Conservation (phyloP, 2,888 invertebrate species). For the Oeneis ivallda region DNA sequence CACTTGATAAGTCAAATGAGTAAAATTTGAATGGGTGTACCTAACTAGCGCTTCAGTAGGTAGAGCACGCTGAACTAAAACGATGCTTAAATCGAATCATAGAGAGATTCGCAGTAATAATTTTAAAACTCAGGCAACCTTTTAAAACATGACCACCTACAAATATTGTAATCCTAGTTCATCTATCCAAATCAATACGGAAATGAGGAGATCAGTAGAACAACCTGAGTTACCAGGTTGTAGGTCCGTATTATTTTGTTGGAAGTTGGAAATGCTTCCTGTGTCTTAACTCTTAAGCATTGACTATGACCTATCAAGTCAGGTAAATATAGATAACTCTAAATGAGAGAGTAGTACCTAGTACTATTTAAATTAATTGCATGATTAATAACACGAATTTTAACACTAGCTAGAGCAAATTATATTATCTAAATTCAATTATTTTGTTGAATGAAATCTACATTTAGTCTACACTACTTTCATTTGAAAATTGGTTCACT, state of each 20-base stretch:
- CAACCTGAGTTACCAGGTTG: too few species aligned
- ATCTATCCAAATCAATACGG: too few species aligned
- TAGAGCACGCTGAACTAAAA: neutral
- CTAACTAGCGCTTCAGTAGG: constrained; percentile 2
- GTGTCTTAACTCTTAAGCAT: too few species aligned
- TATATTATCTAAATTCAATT: constrained; percentile 9
- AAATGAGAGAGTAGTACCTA: too few species aligned
- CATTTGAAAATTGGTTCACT: constrained; percentile 22
- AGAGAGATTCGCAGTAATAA: neutral
- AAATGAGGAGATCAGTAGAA: too few species aligned
- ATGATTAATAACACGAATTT: too few species aligned
- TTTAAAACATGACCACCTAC: too few species aligned
- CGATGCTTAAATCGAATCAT: neutral
- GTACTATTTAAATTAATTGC: too few species aligned
- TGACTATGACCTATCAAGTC: too few species aligned
- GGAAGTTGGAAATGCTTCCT: neutral
- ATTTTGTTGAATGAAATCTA: neutral
- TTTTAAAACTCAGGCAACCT: neutral
- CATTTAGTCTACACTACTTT: constrained; percentile 20
- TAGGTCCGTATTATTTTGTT: neutral
- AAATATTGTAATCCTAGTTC: too few species aligned
- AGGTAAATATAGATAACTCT: too few species aligned
- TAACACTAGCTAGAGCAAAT: neutral
- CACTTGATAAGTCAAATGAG: constrained; percentile 1
- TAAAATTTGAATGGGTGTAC: constrained; percentile 10